Conservation (phyloP, 2,888 invertebrate genomes). For the Agonopterix subpropinquella region DNA sequence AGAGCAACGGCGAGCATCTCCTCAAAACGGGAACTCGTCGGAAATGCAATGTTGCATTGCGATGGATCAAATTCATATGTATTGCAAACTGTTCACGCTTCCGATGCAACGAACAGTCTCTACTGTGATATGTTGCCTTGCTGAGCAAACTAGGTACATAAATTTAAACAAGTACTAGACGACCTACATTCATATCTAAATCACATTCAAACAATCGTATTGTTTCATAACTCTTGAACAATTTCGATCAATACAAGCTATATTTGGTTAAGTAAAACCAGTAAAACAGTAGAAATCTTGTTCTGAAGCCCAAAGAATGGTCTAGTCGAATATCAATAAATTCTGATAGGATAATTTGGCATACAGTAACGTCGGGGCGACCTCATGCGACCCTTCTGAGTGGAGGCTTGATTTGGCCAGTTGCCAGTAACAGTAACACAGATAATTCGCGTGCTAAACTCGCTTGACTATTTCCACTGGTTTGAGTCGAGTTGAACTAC, state of each 20-base stretch:
- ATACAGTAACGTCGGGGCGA: conserved; percentile 32
- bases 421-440: conserved; percentile 56
- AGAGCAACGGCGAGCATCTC: background rate
- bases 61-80: background rate
- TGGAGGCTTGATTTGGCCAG: conserved; percentile 50
- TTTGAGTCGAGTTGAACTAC: background rate
- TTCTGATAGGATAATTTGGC: conserved; percentile 48
- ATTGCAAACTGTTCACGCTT: background rate
- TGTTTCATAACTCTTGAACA: background rate
- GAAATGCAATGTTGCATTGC: conserved; percentile 1
- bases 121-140: background rate
- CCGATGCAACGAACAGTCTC: background rate
- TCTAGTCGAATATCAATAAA: conserved; percentile 30
- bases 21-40: background rate
- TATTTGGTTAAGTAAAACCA: conserved; percentile 1
- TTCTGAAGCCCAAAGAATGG: conserved; percentile 6
- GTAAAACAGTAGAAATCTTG: conserved; percentile 3
- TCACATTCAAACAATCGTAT: background rate
- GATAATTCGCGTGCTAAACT: conserved; percentile 31
- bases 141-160: background rate
- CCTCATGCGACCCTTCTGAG: conserved; percentile 32
- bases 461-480: conserved; percentile 3
- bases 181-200: background rate
- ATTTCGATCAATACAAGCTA: conserved; percentile 5
- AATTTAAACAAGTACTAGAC: background rate